phyloP scores from a whole-genome alignment of 2,888 invertebrate species.

The Plebejus argus region DNA sequence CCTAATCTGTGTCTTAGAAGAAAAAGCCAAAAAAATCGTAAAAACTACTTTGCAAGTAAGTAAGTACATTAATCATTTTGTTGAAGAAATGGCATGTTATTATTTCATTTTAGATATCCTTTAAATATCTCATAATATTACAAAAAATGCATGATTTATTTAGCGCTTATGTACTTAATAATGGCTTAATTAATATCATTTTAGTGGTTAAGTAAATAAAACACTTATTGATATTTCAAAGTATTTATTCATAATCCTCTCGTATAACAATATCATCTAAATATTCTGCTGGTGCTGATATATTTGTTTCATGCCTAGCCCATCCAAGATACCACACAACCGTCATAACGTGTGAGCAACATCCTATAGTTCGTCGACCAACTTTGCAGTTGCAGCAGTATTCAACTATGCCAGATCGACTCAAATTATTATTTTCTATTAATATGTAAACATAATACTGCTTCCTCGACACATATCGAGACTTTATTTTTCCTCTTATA shows the following conservation, averaged over 20 bases:
- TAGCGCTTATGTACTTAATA: not conserved
- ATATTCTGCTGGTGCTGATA: slow-evolving; percentile 3
- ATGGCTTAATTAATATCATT: too few species aligned
- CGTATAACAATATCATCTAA: not conserved
- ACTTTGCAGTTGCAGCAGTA: slow-evolving; percentile 23
- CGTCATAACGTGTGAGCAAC: slow-evolving; percentile 30
- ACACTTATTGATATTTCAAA: too few species aligned
- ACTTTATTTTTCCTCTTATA: slow-evolving; percentile 4
- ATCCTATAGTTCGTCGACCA: slow-evolving; percentile 13
- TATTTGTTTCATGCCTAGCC: slow-evolving; percentile 8
- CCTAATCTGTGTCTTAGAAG: too few species aligned
- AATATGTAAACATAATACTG: too few species aligned
- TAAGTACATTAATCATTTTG: not conserved
- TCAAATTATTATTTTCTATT: not conserved
- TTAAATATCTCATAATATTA: not conserved
- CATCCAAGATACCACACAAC: not conserved
- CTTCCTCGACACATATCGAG: not conserved
- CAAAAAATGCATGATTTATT: not conserved
- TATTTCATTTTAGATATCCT: not conserved
- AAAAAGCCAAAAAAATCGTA: not conserved
- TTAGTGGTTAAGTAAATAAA: not conserved
- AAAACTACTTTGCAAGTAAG: not conserved
- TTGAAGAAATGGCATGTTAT: not conserved
- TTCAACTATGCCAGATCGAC: not conserved
- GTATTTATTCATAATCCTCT: too few species aligned